Evolutionary conservation across 92 coral and sea anemone genomes (phyloP).

Genomic region (Epizoanthus stellaris): DNA sequence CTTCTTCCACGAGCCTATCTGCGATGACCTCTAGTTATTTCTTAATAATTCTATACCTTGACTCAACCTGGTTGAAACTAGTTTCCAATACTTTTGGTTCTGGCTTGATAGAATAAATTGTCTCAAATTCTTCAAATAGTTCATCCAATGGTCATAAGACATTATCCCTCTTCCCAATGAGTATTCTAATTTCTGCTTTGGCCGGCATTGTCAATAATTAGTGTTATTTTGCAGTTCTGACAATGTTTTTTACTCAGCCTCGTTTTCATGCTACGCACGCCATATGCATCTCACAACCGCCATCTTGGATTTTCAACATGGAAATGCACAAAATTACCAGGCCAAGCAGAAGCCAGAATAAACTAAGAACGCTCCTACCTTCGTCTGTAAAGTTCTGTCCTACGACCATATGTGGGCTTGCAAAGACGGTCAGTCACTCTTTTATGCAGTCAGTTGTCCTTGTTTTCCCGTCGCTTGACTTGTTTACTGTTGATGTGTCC

Average conservation of each 20-base stretch:
- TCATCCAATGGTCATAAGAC: not conserved
- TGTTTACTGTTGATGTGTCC: too few relatives aligned
- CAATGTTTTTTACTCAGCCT: not conserved
- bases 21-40: constrained; percentile 17
- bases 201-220: not conserved
- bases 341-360: too few relatives aligned
- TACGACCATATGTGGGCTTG: too few relatives aligned
- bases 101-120: not conserved
- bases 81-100: not conserved
- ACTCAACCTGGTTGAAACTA: constrained; percentile 1
- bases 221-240: not conserved
- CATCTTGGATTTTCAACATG: too few relatives aligned
- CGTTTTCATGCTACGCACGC: not conserved
- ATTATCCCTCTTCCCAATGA: constrained; percentile 1
- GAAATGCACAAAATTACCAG: too few relatives aligned
- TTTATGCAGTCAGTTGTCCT: too few relatives aligned
- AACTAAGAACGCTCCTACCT: not conserved
- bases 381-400: too few relatives aligned
- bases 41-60: not conserved
- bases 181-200: not conserved
- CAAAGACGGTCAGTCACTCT: too few relatives aligned
- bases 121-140: constrained; percentile 29
- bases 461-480: too few relatives aligned
- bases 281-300: too few relatives aligned
- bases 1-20: constrained; percentile 21